Base-by-base conservation (phyloP, 2,797 vertebrate genomes). In the Okamejei kenojei region DNA sequence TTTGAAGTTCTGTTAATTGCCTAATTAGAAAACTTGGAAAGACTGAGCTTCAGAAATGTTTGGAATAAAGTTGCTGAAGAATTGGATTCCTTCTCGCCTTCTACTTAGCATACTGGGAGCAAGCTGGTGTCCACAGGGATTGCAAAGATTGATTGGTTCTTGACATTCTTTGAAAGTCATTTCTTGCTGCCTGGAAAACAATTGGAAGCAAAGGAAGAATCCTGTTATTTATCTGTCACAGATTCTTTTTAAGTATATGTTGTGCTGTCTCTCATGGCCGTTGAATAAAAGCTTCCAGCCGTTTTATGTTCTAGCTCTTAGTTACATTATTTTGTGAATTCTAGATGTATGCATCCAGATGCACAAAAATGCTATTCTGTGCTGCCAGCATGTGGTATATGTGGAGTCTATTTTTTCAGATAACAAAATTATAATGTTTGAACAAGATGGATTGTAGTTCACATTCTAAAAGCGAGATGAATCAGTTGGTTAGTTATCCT, bases 21-120 rank as follows among this genome's bases (percentile, higher is more conserved):
- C 32, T 91, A 74, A 74, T 71, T 74, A 45, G 73, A 54, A 74
- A 92, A 92, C 38, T 74, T 92, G 54, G 45, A 54, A 74, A 91
- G 35, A 11, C 26, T 73, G 29, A 73, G 21, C 71, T 92, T 92
- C 73, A 92, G 90, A 92, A 45, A 7, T 4, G 35, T 13, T 91
- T 91, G 35, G 38, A 91, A 91, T 73, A 73, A 91, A 91, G 19
- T 91, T 91, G 88, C 35, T 92, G 84, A 92, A 54, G 90, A 38
- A 23, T 54, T 35, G 29, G 71, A 92, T 26, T 92, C 71, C 45
- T 91, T 29, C 26, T 17, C 45, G 10, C 35, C 23, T 29, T 74
- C 73, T 58, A 74, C 21, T 91, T 92, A 92, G 71, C 65, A 92
- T 73, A 19, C 10, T 76, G 90, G 90, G 90, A 91, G 23, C 32